Evolutionary conservation across 2,113 vertebrate species (phyloP).

Genomic region (Cercopithecus mona): DNA sequence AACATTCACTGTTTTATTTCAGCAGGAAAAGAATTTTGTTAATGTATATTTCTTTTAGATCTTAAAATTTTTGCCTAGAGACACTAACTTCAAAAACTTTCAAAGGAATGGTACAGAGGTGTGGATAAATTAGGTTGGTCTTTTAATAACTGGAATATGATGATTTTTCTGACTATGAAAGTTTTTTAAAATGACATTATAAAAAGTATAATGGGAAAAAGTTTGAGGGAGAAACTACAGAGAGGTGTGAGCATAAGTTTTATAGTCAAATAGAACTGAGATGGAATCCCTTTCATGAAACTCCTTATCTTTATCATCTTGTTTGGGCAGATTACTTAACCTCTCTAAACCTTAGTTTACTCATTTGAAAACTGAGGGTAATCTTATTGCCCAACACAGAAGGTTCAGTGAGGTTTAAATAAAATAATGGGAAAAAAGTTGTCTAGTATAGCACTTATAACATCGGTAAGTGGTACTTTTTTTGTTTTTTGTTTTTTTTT

Average conservation of each 20-base stretch:
- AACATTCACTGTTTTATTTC: constrained; percentile 78
- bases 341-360: constrained; percentile 14
- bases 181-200: constrained; percentile 33
- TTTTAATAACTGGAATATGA: constrained; percentile 59
- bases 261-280: neutral
- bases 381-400: neutral
- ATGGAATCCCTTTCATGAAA: constrained; percentile 31
- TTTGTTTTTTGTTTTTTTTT: no score
- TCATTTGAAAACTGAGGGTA: constrained; percentile 31
- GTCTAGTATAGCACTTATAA: neutral
- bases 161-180: constrained; percentile 50
- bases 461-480: neutral
- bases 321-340: constrained; percentile 25
- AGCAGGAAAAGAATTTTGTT: constrained; percentile 74
- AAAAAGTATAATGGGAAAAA: neutral
- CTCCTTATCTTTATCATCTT: constrained; percentile 41
- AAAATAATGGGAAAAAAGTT: constrained; percentile 42
- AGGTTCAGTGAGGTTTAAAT: constrained; percentile 1
- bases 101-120: constrained; percentile 69
- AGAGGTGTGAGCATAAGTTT: neutral
- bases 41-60: constrained; percentile 80
- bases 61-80: constrained; percentile 68
- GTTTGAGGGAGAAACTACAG: constrained; percentile 5
- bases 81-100: constrained; percentile 76
- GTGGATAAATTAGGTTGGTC: constrained; percentile 52